phyloP scores from a whole-genome alignment of 2,797 vertebrate species.

The Brachymystax lenok region DNA sequence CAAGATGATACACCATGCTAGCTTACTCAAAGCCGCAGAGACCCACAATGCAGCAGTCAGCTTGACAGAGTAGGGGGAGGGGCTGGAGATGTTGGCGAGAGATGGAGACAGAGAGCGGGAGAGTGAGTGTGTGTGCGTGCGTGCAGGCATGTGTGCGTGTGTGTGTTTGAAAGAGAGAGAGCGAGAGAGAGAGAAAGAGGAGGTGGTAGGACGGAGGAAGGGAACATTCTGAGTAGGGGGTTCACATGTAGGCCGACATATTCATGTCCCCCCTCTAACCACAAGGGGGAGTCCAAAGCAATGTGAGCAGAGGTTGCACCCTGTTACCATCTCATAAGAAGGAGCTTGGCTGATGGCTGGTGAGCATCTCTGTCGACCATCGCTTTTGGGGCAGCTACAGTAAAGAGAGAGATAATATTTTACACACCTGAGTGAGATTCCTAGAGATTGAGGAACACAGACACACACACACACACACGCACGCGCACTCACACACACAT shows the following conservation, averaged over 20 bases:
- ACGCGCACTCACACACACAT: background rate
- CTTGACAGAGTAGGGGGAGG: background rate
- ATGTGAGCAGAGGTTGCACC: background rate
- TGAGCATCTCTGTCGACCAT: background rate
- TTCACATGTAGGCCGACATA: background rate
- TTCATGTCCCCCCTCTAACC: background rate
- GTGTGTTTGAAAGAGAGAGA: background rate
- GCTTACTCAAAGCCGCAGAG: background rate
- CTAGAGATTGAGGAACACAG: background rate
- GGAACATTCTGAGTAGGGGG: background rate
- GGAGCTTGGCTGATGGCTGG: background rate
- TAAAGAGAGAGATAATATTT: conserved; percentile 11
- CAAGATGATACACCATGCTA: background rate
- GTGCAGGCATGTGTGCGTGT: background rate
- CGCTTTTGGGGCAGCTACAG: conserved; percentile 10
- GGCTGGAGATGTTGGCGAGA: background rate
- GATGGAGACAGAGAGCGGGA: background rate
- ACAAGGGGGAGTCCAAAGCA: conserved; percentile 1
- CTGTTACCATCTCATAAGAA: background rate
- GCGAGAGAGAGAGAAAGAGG: background rate
- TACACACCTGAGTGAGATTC: conserved; percentile 11
- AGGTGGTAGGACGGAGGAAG: background rate
- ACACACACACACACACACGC: background rate
- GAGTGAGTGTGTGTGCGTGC: background rate
- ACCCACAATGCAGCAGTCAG: background rate